These are phyloP conservation scores for Smithornis capensis DNA, from an alignment of 2,113 vertebrate species.

Conservation along the genomic window DNA sequence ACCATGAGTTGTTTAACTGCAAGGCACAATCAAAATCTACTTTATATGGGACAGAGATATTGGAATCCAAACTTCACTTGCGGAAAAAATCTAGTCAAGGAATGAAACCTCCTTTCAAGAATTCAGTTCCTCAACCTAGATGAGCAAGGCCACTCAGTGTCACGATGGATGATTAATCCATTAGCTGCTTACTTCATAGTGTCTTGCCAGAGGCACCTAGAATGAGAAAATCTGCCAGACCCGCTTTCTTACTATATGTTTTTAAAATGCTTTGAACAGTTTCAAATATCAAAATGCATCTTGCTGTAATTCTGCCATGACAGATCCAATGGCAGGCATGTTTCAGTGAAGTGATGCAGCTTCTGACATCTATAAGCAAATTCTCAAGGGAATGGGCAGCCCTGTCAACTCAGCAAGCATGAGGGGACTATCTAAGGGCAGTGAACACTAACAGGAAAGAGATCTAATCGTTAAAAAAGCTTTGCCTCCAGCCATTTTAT, in stretches of 20 bases:
- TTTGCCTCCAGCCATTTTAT: background rate
- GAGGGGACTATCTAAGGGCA: background rate
- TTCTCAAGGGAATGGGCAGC: background rate
- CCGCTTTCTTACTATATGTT: background rate
- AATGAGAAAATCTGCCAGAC: background rate
- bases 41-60: background rate
- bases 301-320: fast-evolving
- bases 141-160: background rate
- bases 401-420: background rate
- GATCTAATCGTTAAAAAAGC: background rate
- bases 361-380: background rate
- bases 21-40: background rate
- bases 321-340: background rate
- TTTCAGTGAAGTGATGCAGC: background rate
- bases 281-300: background rate
- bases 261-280: background rate
- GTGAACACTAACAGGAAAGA: fast-evolving
- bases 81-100: background rate
- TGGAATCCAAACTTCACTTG: background rate
- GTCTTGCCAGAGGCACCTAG: background rate
- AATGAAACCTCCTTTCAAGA: background rate
- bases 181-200: background rate
- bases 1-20: background rate
- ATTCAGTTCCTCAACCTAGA: background rate
- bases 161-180: background rate